Percentiles rank a stretch among this genome's conserved stretches.
Conservation (phyloP, 2,797 vertebrate species). For the Salmo trutta region DNA sequence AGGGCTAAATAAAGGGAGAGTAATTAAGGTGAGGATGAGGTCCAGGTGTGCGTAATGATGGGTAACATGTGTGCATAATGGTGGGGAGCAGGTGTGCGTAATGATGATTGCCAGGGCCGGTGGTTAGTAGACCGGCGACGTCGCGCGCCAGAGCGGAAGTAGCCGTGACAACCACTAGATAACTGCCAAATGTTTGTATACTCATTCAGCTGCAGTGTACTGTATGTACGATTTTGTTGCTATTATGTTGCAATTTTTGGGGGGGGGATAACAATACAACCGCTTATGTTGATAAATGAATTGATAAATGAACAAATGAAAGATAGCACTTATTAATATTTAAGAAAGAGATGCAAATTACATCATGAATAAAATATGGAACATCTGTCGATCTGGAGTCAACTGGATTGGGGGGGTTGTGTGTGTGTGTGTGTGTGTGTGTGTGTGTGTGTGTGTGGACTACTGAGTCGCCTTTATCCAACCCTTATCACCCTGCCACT, state of each 20-base stretch:
- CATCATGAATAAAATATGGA: constrained; percentile 41
- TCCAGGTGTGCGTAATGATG: too few relatives aligned
- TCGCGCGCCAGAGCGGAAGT: too few relatives aligned
- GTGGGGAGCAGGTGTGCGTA: too few relatives aligned
- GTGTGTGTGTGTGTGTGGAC: constrained; percentile 15
- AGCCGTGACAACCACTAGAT: too few relatives aligned
- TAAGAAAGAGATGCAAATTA: constrained; percentile 23
- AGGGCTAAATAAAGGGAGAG: too few relatives aligned
- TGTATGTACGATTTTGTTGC: neutral
- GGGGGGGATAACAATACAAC: neutral
- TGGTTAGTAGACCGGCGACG: too few relatives aligned
- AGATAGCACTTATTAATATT: constrained; percentile 37
- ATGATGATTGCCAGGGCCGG: too few relatives aligned
- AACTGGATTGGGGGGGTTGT: constrained; percentile 11
- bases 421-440: constrained; percentile 4
- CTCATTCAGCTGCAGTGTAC: too few relatives aligned
- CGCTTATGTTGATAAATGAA: constrained; percentile 24
- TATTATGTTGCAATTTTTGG: neutral
- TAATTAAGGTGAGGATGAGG: too few relatives aligned
- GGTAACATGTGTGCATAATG: too few relatives aligned
- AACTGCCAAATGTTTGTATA: too few relatives aligned
- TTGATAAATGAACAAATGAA: constrained; percentile 39
- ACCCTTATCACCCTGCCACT: constrained; percentile 13
- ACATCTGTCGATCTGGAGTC: constrained; percentile 22
- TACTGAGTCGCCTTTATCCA: neutral